A percentile compares a stretch with the other conserved stretches of the same genome.
phyloP scores from a whole-genome alignment of 2,888 invertebrate species.

The Sinohyriopsis cumingii region DNA sequence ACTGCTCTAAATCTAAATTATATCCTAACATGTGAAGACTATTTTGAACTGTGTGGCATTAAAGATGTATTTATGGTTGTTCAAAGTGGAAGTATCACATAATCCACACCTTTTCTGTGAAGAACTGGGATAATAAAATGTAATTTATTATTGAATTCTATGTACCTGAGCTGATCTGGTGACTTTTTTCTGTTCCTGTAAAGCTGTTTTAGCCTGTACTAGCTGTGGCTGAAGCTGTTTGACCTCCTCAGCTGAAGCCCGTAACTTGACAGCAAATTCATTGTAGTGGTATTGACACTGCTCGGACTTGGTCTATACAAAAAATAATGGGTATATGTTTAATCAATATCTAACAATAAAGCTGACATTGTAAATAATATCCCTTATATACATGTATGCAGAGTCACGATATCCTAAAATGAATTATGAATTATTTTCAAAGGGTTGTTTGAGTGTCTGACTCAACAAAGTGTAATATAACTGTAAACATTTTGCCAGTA shows the following conservation, averaged over 20 bases:
- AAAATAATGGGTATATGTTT: not conserved
- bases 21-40: no score
- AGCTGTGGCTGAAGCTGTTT: constrained; percentile 51
- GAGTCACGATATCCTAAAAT: no score
- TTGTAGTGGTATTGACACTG: constrained; percentile 41
- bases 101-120: no score
- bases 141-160: not conserved
- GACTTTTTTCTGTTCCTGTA: constrained; percentile 52
- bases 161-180: constrained; percentile 45
- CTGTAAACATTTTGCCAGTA: no score
- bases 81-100: no score
- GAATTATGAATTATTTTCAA: no score
- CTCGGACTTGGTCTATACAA: constrained; percentile 50
- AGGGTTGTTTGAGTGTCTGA: no score
- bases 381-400: not conserved
- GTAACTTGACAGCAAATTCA: constrained; percentile 46
- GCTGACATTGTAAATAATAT: not conserved
- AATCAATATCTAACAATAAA: not conserved
- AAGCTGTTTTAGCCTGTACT: constrained; percentile 41
- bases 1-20: no score
- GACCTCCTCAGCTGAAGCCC: constrained; percentile 51
- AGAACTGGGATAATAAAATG: no score
- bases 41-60: no score
- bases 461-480: no score
- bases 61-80: no score